Evolutionary conservation across 2,797 vertebrate genomes (phyloP), one percentile per base, ranked within the genome.

Genomic region (Scolopax rusticola): DNA sequence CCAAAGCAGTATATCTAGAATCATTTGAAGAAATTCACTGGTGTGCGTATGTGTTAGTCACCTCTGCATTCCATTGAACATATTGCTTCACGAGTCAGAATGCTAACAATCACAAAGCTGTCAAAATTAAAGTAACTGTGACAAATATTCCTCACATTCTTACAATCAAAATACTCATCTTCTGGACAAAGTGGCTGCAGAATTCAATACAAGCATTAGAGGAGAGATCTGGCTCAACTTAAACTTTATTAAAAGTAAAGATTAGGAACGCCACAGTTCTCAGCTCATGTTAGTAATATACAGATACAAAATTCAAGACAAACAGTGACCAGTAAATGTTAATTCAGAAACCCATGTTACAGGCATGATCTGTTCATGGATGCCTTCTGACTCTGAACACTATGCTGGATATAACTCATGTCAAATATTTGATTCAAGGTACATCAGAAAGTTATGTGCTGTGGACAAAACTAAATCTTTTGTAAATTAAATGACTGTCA

Each of bases 121-220:
- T 48, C 38, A 91, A 61, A 57, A 82, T 68, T 65, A 89, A 74
- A 45, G 63, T 48, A 89, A 89, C 86, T 79, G 48, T 91, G 96
- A 95, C 91, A 93, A 91, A 60, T 89, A 77, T 84, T 61, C 51
- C 38, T 91, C 25, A n/a, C 38, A 54, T 83, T 67, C 65, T 67
- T 93, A 85, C 30, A 90, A 8, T 85, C 69, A 90, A 96, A 87
- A 64, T 16, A 87, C 6, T 50, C 12, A 27, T 67, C 54, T 50
- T 45, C 33, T 70, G 51, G 24, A 43, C 40, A 79, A 79, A 84
- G 84, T 28, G 41, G 6, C 27, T 70, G 30, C 45, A 80, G 45
- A 69, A 70, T 40, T 43, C 38, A 17, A 43, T 70, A 33, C 6
- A 5, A 33, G 24, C 77, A 61, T 75, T 48, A 69, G 18, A 64